Evolutionary conservation across 2,113 vertebrate species (phyloP).

Genomic region (Tiliqua scincoides): DNA sequence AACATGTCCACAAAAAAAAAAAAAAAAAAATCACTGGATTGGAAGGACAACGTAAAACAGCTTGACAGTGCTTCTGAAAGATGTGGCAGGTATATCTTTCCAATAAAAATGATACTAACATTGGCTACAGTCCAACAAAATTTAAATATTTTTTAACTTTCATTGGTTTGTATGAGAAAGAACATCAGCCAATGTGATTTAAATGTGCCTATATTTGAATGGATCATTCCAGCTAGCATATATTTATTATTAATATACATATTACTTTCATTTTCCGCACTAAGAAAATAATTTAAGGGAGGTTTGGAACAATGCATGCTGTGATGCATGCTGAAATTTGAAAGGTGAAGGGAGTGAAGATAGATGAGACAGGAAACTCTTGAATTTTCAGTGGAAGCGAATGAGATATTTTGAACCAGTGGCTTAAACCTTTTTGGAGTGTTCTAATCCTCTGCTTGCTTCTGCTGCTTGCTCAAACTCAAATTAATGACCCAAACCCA

Average conservation of each 20-base stretch:
- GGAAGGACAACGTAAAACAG: not conserved
- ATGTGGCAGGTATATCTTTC: not conserved
- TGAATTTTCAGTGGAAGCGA: not conserved
- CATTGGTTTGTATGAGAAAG: not conserved
- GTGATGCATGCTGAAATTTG: conserved; percentile 11
- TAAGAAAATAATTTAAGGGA: conserved; percentile 33
- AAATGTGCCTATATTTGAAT: not conserved
- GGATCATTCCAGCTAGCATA: not conserved
- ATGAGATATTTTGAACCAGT: not conserved
- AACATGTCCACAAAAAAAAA: conserved; percentile 49
- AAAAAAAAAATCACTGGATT: not conserved
- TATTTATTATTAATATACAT: conserved; percentile 47
- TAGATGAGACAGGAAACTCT: not conserved
- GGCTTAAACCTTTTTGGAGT: not conserved
- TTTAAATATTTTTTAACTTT: not conserved
- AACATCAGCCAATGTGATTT: not conserved
- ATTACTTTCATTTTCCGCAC: conserved; percentile 36
- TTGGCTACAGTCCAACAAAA: not conserved
- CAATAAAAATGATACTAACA: not conserved
- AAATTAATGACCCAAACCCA: accelerated
- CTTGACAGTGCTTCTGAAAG: not conserved
- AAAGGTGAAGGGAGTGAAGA: conserved; percentile 9
- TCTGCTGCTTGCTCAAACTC: not conserved
- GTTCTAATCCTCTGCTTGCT: not conserved
- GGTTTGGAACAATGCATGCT: conserved; percentile 14